Base-by-base conservation (phyloP, 2,888 invertebrate species). In the Apoda limacodes region DNA sequence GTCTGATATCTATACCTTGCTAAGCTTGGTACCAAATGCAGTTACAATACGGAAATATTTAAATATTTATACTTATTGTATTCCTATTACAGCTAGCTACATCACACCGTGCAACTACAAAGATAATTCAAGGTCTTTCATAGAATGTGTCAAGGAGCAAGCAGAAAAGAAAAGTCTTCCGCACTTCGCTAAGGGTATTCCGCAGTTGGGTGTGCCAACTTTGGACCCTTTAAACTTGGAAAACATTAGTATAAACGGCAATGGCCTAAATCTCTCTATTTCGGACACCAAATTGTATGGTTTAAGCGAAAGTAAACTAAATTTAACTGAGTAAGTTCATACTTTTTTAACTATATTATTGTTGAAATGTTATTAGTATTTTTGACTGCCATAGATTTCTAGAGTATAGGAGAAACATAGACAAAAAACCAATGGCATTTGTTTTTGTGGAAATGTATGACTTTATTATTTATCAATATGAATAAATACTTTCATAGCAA, bases 81-180 rank as follows among this genome's bases (percentile, higher is more conserved):
- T 14, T 22, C 22, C 25, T 26, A 20, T 37, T 27, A 25, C 28
- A 43, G 43, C 41, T 15, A 17, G 17, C 22, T 30, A 24, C 19
- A 24, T 30, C 4, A 23, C 21, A 7, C 30, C 30, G 2, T 30
- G 30, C 23, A 24, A 30, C 11, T 14, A 22, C 6, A 17, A 17
- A 7, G 19, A 23, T 12, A 3, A 4, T n/a, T n/a, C n/a, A n/a
- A n/a, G n/a, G 2, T 17, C 17, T 2, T 30, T 30, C 14, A 15
- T 17, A 9, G 15, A 15, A 5, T 30, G 30, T 13, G 17, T 30
- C 6, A 9, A 14, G 7, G 12, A 15, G n/a, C 17, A 14, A n/a
- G 9, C 24, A 7, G 30, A 30, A 4, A 22, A 23, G 3, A 17
- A 12, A 2, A n/a, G n/a, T n/a, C 30, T 30, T 5, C 23, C 30